phyloP scores from a whole-genome alignment of 1,140 invertebrate species.

The Papilio xuthus region DNA sequence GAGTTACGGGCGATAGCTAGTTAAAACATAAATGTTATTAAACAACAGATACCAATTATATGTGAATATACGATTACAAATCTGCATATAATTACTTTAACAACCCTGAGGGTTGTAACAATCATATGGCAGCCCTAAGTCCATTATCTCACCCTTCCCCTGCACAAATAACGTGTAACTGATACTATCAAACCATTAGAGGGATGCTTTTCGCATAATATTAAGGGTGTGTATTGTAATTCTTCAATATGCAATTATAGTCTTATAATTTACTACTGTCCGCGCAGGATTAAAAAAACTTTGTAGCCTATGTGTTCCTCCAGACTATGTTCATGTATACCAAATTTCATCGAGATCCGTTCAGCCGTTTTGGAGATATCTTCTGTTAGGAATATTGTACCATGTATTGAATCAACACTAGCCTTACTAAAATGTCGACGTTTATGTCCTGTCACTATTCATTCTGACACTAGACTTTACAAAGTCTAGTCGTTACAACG shows the following conservation, averaged over 20 bases:
- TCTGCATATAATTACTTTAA: constrained; percentile 4
- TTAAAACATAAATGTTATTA: constrained; percentile 8
- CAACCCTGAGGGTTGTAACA: constrained; percentile 11
- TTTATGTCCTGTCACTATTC: too few species aligned
- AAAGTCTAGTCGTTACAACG: too few species aligned
- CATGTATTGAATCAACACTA: too few species aligned
- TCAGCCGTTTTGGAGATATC: too few species aligned
- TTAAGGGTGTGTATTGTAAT: constrained; percentile 9
- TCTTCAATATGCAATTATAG: not conserved
- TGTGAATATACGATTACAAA: not conserved
- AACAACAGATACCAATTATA: not conserved
- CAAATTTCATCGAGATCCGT: too few species aligned
- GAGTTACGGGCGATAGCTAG: not conserved
- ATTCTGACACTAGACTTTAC: too few species aligned
- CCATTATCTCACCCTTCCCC: constrained; percentile 16
- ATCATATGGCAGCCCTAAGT: constrained; percentile 7
- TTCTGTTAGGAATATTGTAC: too few species aligned
- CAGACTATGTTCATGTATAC: too few species aligned
- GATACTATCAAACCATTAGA: constrained; percentile 20
- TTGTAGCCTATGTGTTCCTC: too few species aligned
- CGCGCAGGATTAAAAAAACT: too few species aligned
- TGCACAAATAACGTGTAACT: constrained; percentile 14
- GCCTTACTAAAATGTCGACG: too few species aligned
- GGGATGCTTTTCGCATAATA: constrained; percentile 6
- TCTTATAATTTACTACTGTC: too few species aligned